Evolutionary conservation across 1,140 invertebrate species (phyloP).

Genomic region (Drosophila bipectinata): DNA sequence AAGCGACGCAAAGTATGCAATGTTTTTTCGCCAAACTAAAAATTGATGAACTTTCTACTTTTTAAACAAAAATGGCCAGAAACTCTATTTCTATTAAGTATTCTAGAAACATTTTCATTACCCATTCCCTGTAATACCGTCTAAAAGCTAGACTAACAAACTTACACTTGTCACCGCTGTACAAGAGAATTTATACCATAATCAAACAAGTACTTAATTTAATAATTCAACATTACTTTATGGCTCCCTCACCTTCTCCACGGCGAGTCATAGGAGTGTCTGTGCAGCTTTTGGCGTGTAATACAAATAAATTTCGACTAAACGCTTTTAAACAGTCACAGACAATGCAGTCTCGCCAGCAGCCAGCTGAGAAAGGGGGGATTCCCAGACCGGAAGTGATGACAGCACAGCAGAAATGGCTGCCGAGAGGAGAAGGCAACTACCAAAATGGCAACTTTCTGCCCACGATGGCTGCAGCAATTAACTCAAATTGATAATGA

Average conservation of each 20-base stretch:
- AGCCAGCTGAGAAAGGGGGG: background rate
- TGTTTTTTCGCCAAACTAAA: background rate
- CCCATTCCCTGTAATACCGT: background rate
- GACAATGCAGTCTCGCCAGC: constrained; percentile 36
- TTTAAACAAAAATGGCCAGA: background rate
- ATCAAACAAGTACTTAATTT: constrained; percentile 54
- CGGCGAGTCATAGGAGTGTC: constrained; percentile 8
- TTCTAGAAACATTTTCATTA: background rate
- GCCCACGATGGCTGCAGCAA: constrained; percentile 51
- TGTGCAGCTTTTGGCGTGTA: constrained; percentile 49
- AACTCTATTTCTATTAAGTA: too few species aligned
- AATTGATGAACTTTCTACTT: background rate
- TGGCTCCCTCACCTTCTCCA: background rate
- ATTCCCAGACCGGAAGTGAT: constrained; percentile 51
- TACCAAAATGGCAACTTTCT: constrained; percentile 41
- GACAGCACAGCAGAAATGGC: constrained; percentile 20
- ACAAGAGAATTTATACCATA: constrained; percentile 38
- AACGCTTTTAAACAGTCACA: constrained; percentile 67
- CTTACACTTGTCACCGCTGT: constrained; percentile 13
- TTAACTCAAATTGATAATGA: constrained; percentile 81
- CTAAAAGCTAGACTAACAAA: background rate
- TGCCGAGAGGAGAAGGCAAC: constrained; percentile 9
- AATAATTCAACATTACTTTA: constrained; percentile 51
- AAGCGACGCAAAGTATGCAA: background rate
- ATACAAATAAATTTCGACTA: constrained; percentile 71